A percentile compares a stretch with the other conserved stretches of the same genome.
Conservation (phyloP, 1,140 invertebrate genomes). For the Temnothorax nylanderi region DNA sequence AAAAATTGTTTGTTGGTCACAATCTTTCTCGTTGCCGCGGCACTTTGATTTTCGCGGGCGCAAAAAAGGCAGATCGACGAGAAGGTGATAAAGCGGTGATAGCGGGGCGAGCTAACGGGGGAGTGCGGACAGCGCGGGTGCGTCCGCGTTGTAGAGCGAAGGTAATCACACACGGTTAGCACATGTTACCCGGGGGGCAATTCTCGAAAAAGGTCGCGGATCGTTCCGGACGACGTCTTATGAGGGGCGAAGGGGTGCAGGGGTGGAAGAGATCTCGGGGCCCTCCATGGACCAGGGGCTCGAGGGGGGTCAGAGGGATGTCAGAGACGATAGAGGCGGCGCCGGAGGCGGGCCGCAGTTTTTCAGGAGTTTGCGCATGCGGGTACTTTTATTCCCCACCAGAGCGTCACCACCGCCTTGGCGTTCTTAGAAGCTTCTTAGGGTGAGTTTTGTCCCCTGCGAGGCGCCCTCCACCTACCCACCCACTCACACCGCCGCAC, state of each 20-base stretch:
- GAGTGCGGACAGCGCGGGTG: slow-evolving; percentile 13
- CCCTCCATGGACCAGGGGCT: slow-evolving; percentile 35
- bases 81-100: slow-evolving; percentile 24
- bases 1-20: not conserved
- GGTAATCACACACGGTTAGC: slow-evolving; percentile 80
- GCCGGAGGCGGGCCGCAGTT: slow-evolving; percentile 84
- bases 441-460: slow-evolving; percentile 83
- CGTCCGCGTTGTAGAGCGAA: slow-evolving; percentile 48
- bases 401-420: slow-evolving; percentile 73
- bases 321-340: slow-evolving; percentile 80
- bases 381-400: slow-evolving; percentile 83
- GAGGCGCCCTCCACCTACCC: slow-evolving; percentile 54
- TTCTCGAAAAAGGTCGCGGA: slow-evolving; percentile 80
- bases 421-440: slow-evolving; percentile 86
- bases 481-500: slow-evolving; percentile 21
- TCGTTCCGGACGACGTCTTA: slow-evolving; percentile 75
- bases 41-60: slow-evolving; percentile 70
- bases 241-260: slow-evolving; percentile 46
- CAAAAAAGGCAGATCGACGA: slow-evolving; percentile 3
- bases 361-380: slow-evolving; percentile 84
- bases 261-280: slow-evolving; percentile 64
- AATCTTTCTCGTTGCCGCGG: slow-evolving; percentile 4
- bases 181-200: slow-evolving; percentile 79
- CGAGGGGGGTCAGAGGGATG: slow-evolving; percentile 48
- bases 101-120: not conserved